Base-by-base conservation (phyloP, 2,113 vertebrate genomes). In the Arothron firmamentum region DNA sequence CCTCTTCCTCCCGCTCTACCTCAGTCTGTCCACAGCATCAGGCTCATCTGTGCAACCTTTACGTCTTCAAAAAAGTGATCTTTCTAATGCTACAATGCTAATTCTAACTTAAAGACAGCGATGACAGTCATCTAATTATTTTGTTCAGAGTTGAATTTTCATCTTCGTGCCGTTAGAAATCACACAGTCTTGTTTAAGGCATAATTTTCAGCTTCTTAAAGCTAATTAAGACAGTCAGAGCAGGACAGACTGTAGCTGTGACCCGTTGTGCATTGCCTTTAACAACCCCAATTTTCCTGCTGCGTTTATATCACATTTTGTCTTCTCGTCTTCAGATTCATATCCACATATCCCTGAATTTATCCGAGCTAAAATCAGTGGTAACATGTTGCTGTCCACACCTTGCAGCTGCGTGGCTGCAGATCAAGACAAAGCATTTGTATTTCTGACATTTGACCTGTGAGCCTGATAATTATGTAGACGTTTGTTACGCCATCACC, bases 171-270 rank as follows among this genome's bases (percentile, higher is more conserved):
- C 52, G 61, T 74, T 50, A 63, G 56, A 81, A 85, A 81, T 85
- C 74, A 75, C 63, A 81, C 50, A 28, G 70, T 80, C 74, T 81
- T 70, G 77, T 64, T 83, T 75, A 73, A 72, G 78, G 67, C 48
- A 48, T 79, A 84, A 86, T 87, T 86, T 87, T 58, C 78, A 80
- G 74, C 87, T 86, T 85, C 79, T 83, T 23, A 74, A 78, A 75
- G 73, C 68, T 83, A 85, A 86, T 87, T 87, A 87, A 79, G 56
- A 62, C 80, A 85, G 84, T 87, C 83, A 87, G 72, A 74, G 73
- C 72, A 82, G 66, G 73, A 73, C 66, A 34, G 62, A 31, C 74
- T 72, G 57, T 16, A 23, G 66, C 75, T 69, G 59, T 66, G 74
- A 78, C 71, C 71, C 5, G 28, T 31, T 31, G 28, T 31, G 28